Base-by-base conservation (phyloP, 1,140 invertebrate species). In the Drosophila punjabiensis region DNA sequence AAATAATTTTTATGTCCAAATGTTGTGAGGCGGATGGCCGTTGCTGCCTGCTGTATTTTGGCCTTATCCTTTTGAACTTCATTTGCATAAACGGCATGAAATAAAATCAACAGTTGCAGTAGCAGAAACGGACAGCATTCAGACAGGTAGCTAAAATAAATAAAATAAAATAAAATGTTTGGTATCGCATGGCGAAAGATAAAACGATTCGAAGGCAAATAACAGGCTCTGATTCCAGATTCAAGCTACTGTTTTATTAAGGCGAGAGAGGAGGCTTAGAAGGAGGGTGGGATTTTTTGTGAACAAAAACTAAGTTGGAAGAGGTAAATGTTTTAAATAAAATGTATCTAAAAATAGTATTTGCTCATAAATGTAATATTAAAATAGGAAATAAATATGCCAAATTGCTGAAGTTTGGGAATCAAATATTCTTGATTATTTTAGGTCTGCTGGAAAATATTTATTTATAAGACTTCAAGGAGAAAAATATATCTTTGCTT, bases 1-100 rank as follows among this genome's bases (percentile, higher is more conserved):
- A 81, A 90, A 90, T 86, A 90, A 90, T 90, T 90, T 89, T 90
- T 89, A 89, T 89, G 76, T 90, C 84, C 84, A 81, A 87, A 87
- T 83, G 86, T 73, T 89, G 86, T 41, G 58, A 39, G 59, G 71
- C 66, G 52, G 52, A 53, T 33, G 52, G 52, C n/a, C 52, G 11
- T 13, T 6, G 50, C 50, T 50, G 30, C 37, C 20, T 56, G 67
- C 58, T 88, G 80, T 83, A 70, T 82, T 82, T 85, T 85, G 86
- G 86, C 71, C 87, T 90, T 90, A 90, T 90, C 86, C 86, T 90
- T 82, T 90, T 90, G 82, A 86, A 90, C 87, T 91, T 90, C 65
- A 90, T 90, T 90, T 90, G 86, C 86, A 90, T 90, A 90, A 90
- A 90, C 76, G 87, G 86, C 82, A 90, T 90, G 79, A 91, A 90